Conservation (phyloP, 2,113 vertebrate species). For the Labeo rohita region DNA sequence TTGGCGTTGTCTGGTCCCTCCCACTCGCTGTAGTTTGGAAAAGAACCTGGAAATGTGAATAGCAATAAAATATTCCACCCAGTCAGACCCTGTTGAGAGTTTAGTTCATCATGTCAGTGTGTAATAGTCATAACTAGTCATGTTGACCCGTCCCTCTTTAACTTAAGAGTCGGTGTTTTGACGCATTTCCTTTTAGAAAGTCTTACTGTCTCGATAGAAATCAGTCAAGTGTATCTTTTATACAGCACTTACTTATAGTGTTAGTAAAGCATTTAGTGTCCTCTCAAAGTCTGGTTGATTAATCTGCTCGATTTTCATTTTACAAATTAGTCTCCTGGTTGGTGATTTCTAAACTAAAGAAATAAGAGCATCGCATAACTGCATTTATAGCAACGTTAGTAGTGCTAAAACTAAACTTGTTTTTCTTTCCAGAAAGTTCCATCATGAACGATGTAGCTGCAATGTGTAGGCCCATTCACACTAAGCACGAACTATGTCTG, state of each 20-base stretch:
- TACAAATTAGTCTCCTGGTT: background rate
- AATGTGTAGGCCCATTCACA: background rate
- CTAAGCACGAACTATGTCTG: background rate
- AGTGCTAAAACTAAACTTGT: background rate
- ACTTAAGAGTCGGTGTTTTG: background rate
- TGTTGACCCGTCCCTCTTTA: background rate
- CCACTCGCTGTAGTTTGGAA: background rate
- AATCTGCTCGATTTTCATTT: background rate
- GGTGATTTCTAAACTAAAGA: background rate
- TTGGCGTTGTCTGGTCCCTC: background rate
- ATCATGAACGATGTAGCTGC: background rate
- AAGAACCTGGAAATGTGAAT: slow-evolving; percentile 3
- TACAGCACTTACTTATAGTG: too few relatives aligned
- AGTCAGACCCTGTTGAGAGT: background rate
- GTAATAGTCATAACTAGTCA: background rate
- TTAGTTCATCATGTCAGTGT: too few relatives aligned
- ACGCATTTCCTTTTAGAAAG: background rate
- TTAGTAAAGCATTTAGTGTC: background rate
- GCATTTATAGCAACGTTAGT: background rate
- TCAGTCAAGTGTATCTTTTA: background rate
- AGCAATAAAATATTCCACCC: background rate
- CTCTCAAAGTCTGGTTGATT: background rate
- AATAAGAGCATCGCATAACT: background rate
- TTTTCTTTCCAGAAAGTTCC: background rate
- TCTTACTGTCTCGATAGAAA: background rate